phyloP scores from a whole-genome alignment of 2,797 vertebrate genomes.

The Cossypha dichroa region DNA sequence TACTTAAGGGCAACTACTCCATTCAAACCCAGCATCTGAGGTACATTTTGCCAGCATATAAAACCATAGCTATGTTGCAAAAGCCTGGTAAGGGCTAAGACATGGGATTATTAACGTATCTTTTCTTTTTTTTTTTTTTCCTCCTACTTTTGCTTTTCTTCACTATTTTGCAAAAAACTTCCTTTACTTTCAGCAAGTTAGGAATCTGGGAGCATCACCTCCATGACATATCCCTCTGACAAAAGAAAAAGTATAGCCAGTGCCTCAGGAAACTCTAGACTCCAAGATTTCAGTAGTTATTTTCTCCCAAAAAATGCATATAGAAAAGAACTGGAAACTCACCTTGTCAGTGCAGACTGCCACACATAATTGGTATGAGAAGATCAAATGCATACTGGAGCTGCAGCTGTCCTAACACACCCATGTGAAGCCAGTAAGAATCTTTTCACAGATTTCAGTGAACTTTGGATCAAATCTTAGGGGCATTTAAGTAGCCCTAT shows the following conservation, averaged over 20 bases:
- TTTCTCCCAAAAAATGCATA: neutral
- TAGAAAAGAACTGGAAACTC: neutral
- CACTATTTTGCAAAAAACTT: neutral
- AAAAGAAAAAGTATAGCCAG: neutral
- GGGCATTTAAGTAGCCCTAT: neutral
- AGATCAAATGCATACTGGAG: neutral
- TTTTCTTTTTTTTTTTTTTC: neutral
- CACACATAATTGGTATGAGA: neutral
- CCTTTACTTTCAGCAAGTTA: neutral
- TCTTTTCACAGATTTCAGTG: neutral
- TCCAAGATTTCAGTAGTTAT: neutral
- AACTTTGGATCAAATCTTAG: neutral
- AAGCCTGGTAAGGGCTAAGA: neutral
- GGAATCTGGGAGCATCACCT: neutral
- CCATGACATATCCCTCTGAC: neutral
- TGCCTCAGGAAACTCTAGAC: neutral
- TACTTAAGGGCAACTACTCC: neutral
- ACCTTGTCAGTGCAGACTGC: accelerated
- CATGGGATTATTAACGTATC: neutral
- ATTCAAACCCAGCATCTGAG: neutral
- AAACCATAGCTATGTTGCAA: neutral
- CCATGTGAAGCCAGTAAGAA: neutral
- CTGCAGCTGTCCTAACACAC: neutral
- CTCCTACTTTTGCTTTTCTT: neutral
- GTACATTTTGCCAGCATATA: neutral